Percentiles rank a stretch among this genome's conserved stretches.
Conservation (phyloP, 2,113 vertebrate species). For the Spheniscus mendiculus region DNA sequence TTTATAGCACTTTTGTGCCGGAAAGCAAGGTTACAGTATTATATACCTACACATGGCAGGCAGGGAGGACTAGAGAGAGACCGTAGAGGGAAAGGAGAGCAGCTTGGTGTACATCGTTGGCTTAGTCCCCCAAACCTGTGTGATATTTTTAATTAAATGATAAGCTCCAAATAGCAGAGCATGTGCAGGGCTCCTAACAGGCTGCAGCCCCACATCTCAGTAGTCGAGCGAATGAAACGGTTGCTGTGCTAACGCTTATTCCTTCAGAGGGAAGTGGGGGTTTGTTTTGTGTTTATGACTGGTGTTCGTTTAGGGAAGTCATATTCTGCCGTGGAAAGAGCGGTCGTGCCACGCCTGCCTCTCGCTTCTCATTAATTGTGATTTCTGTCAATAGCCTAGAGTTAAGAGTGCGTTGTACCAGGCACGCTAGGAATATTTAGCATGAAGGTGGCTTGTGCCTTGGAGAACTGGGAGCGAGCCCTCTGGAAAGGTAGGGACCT, state of each 20-base stretch:
- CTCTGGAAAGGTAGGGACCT: not conserved
- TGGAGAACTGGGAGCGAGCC: not conserved
- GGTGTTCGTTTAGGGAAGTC: not conserved
- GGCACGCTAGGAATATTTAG: not conserved
- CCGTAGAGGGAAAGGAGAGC: not conserved
- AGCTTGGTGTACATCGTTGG: not conserved
- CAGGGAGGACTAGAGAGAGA: not conserved
- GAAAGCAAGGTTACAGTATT: constrained; percentile 20
- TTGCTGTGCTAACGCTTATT: not conserved
- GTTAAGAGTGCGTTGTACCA: not conserved
- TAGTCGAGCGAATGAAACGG: not conserved
- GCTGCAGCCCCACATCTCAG: not conserved
- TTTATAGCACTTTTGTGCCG: constrained; percentile 14
- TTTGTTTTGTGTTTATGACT: not conserved
- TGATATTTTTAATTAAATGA: constrained; percentile 40
- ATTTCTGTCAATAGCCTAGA: not conserved
- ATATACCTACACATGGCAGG: not conserved
- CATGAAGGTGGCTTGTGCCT: not conserved
- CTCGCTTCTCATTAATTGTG: not conserved
- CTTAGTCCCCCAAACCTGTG: not conserved
- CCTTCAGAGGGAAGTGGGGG: not conserved
- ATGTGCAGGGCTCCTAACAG: not conserved
- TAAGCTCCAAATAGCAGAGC: constrained; percentile 4
- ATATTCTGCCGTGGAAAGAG: not conserved
- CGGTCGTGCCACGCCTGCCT: not conserved